A percentile compares a stretch with the other conserved stretches of the same genome.
Evolutionary conservation across 2,113 vertebrate species (phyloP).

Genomic region (Calypte anna): DNA sequence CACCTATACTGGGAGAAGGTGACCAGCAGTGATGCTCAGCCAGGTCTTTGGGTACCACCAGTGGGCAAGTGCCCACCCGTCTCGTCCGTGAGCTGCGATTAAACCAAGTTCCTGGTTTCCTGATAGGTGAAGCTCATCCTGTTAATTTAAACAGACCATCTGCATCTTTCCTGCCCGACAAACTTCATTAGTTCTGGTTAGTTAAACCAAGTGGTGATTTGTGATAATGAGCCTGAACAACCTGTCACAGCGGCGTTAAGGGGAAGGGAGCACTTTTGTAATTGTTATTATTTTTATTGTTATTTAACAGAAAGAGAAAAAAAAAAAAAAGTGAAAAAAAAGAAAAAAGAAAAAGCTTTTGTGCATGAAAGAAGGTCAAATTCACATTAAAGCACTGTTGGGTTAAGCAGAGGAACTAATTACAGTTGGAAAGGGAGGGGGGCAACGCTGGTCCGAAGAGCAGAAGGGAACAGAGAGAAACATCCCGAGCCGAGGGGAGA

Average conservation of each 20-base stretch:
- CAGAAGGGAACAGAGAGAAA: not conserved
- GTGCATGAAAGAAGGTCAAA: slow-evolving; percentile 52
- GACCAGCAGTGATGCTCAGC: not conserved
- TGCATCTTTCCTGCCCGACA: slow-evolving; percentile 77
- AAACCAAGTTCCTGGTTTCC: slow-evolving; percentile 63
- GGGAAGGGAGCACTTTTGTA: slow-evolving; percentile 24
- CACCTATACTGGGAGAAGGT: not conserved
- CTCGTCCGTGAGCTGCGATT: slow-evolving; percentile 27
- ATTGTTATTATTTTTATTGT: not conserved
- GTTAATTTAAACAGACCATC: slow-evolving; percentile 76
- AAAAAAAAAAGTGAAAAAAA: not conserved
- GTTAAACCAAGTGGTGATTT: slow-evolving; percentile 72
- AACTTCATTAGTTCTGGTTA: slow-evolving; percentile 81
- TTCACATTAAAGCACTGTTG: slow-evolving; percentile 46
- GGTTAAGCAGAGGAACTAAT: slow-evolving; percentile 54
- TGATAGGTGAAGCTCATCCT: slow-evolving; percentile 70
- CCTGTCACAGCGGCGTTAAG: slow-evolving; percentile 36
- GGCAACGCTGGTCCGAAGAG: not conserved
- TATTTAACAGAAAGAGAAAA: slow-evolving; percentile 43
- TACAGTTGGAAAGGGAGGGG: not conserved
- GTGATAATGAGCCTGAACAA: slow-evolving; percentile 70
- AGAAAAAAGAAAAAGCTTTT: not conserved
- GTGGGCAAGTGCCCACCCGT: slow-evolving; percentile 47
- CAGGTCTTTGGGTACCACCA: not conserved
- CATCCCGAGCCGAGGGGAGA: not conserved